Evolutionary conservation across 2,113 vertebrate species (phyloP).

Genomic region (Natator depressus): DNA sequence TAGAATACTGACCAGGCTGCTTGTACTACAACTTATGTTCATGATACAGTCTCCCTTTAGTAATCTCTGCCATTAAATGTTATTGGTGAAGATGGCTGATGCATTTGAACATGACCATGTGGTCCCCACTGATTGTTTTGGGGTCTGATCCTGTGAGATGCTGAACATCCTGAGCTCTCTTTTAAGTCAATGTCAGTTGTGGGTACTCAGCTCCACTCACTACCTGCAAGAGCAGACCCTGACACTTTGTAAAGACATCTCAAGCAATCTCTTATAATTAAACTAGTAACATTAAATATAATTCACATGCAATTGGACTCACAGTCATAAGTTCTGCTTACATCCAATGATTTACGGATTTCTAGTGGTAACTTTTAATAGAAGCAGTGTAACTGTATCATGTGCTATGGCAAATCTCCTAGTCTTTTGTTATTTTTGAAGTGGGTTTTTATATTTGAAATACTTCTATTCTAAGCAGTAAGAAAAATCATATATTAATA

Average conservation of each 20-base stretch:
- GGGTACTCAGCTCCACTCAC: not conserved
- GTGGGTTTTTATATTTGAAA: not conserved
- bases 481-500: not conserved
- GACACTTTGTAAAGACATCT: not conserved
- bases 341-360: not conserved
- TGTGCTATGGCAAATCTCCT: not conserved
- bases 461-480: not conserved
- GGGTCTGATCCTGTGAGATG: not conserved
- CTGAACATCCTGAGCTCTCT: not conserved
- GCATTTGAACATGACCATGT: not conserved
- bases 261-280: not conserved
- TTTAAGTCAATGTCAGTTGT: fast-evolving
- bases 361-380: not conserved
- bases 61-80: not conserved
- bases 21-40: not conserved
- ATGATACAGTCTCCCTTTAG: not conserved
- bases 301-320: not conserved
- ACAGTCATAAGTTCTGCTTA: not conserved
- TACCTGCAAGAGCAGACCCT: not conserved
- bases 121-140: not conserved
- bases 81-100: not conserved
- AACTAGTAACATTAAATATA: not conserved
- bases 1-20: not conserved
- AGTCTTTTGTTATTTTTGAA: not conserved
- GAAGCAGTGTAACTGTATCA: not conserved